Evolutionary conservation across 2,113 vertebrate species (phyloP).

Genomic region (Falcunculus frontatus): DNA sequence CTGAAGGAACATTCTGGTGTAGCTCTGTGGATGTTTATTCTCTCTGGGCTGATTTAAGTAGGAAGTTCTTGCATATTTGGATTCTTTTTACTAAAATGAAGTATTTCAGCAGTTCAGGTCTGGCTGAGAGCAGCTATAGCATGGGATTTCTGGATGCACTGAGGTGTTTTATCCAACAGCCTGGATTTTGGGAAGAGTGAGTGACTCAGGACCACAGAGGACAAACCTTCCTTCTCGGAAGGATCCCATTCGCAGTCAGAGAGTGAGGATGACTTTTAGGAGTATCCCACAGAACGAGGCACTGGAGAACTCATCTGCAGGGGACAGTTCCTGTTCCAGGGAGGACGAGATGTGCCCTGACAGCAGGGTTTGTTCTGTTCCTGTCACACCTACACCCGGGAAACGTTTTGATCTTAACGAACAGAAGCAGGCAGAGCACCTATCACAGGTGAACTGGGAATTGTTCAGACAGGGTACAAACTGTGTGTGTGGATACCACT

Average conservation of each 20-base stretch:
- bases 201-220: background rate
- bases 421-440: background rate
- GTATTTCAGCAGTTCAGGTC: background rate
- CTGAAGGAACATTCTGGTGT: background rate
- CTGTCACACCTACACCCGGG: background rate
- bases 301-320: background rate
- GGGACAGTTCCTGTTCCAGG: background rate
- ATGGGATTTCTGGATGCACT: fast-evolving
- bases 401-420: background rate
- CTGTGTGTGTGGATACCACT: fast-evolving
- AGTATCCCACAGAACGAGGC: background rate
- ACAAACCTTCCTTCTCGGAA: background rate
- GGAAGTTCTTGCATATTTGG: background rate
- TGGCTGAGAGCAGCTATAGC: background rate
- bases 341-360: background rate
- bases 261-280: background rate
- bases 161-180: background rate
- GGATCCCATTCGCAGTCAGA: background rate
- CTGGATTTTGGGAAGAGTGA: background rate
- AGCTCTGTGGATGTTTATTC: background rate
- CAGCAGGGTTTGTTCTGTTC: background rate
- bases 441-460: background rate
- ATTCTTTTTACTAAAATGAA: background rate
- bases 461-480: background rate
- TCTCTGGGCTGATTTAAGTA: background rate